Percentiles rank a stretch among this genome's conserved stretches.
phyloP scores from a whole-genome alignment of 2,888 invertebrate species.

The Phengaris alcon region DNA sequence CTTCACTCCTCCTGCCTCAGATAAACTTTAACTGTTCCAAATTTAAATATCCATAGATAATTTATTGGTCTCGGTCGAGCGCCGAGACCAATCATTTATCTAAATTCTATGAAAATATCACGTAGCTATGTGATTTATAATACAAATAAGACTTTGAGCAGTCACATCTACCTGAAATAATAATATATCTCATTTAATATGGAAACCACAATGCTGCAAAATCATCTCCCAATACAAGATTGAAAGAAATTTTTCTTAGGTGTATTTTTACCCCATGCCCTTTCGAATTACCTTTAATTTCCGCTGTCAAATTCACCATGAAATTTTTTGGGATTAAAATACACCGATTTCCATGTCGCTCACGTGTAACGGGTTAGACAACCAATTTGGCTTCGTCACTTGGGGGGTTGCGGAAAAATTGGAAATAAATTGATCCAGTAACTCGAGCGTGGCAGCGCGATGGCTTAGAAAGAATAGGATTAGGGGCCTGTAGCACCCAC shows the following conservation, averaged over 20 bases:
- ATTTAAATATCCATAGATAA: too few relatives aligned
- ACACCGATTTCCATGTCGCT: slow-evolving; percentile 52
- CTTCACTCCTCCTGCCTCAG: too few relatives aligned
- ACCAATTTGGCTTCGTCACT: slow-evolving; percentile 60
- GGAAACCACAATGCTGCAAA: neutral
- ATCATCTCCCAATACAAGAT: too few relatives aligned
- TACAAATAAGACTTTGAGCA: too few relatives aligned
- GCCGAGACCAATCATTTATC: too few relatives aligned
- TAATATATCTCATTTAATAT: too few relatives aligned
- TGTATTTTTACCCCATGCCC: neutral
- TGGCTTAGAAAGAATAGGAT: slow-evolving; percentile 63
- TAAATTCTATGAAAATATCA: too few relatives aligned
- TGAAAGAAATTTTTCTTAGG: neutral
- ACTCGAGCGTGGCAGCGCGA: slow-evolving; percentile 60
- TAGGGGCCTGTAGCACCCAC: slow-evolving; percentile 44
- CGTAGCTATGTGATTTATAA: too few relatives aligned
- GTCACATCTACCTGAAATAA: too few relatives aligned
- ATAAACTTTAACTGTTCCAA: too few relatives aligned
- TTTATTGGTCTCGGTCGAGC: too few relatives aligned
- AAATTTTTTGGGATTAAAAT: slow-evolving; percentile 52
- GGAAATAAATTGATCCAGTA: slow-evolving; percentile 71
- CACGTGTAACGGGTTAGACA: slow-evolving; percentile 59
- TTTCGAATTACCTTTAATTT: slow-evolving; percentile 17
- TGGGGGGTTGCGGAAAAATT: slow-evolving; percentile 57
- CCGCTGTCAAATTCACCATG: slow-evolving; percentile 27